These are phyloP conservation scores for Neria commutata DNA, from an alignment of 2,888 invertebrate genomes.

Conservation along the genomic window DNA sequence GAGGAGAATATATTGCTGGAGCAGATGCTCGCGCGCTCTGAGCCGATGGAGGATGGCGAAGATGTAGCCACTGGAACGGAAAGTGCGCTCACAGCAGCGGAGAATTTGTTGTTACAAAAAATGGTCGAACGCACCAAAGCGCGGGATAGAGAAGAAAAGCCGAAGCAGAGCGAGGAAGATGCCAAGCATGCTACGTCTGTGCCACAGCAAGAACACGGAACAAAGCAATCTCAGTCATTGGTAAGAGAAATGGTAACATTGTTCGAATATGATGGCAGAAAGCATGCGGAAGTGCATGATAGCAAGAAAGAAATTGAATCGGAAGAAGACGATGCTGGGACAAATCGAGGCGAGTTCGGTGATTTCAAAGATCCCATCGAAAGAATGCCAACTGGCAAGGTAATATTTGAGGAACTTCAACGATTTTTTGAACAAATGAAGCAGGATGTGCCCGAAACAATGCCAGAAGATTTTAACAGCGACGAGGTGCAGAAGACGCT, in stretches of 20 bases:
- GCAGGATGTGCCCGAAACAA: no score
- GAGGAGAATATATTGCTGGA: slow-evolving; percentile 36
- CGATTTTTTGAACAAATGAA: no score
- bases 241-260: slow-evolving; percentile 17
- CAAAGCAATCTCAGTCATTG: slow-evolving; percentile 1
- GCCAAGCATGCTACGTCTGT: not conserved
- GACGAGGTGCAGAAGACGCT: no score
- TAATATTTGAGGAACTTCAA: no score
- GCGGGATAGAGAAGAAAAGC: slow-evolving; percentile 19
- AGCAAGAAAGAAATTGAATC: not conserved
- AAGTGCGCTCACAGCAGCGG: slow-evolving; percentile 16
- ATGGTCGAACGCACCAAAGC: slow-evolving; percentile 40
- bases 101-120: slow-evolving; percentile 37
- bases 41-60: not conserved
- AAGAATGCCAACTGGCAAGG: no score
- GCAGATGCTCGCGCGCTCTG: slow-evolving; percentile 23
- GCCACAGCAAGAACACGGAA: not conserved
- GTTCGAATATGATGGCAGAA: slow-evolving; percentile 18
- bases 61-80: not conserved
- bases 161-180: not conserved
- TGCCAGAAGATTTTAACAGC: no score
- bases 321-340: not conserved
- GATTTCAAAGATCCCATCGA: not conserved
- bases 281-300: not conserved
- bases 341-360: not conserved